These are phyloP conservation scores for Strigamia transsilvanica DNA, from an alignment of 2,888 invertebrate genomes.

Conservation along the genomic window DNA sequence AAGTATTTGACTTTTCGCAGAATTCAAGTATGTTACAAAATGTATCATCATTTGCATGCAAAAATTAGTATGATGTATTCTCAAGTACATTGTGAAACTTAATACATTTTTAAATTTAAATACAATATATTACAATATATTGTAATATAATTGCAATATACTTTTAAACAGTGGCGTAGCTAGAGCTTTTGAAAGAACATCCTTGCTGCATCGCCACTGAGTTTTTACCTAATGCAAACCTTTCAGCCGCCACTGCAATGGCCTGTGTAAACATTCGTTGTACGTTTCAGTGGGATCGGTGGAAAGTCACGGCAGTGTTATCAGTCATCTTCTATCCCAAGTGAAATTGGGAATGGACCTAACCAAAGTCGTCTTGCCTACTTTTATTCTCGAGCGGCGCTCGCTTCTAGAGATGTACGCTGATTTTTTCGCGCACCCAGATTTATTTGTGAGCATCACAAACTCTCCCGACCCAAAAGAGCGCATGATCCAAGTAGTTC, in stretches of 20 bases:
- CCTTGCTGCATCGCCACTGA: no score
- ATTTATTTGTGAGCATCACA: conserved; percentile 93
- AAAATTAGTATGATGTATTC: no score
- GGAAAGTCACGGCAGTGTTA: conserved; percentile 96
- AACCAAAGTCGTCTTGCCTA: conserved; percentile 97
- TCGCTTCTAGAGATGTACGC: conserved; percentile 99
- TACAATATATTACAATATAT: no score
- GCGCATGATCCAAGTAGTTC: conserved; percentile 90
- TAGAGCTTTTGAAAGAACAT: no score
- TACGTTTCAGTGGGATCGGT: conserved; percentile 76
- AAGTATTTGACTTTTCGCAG: no score
- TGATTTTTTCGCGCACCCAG: conserved; percentile 99
- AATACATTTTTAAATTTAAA: no score
- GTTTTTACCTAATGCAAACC: neutral
- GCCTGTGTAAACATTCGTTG: neutral
- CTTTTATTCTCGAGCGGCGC: conserved; percentile 96
- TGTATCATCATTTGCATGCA: no score
- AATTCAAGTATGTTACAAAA: no score
- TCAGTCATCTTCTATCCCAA: conserved; percentile 95
- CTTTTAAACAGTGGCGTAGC: no score
- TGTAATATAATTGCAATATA: no score
- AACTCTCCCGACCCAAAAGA: conserved; percentile 86
- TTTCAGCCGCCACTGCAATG: neutral
- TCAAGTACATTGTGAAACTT: no score
- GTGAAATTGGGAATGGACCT: conserved; percentile 99